Percentiles rank a stretch among this genome's conserved stretches.
Conservation (phyloP, 1,140 invertebrate genomes). For the Pogonomyrmex barbatus region DNA sequence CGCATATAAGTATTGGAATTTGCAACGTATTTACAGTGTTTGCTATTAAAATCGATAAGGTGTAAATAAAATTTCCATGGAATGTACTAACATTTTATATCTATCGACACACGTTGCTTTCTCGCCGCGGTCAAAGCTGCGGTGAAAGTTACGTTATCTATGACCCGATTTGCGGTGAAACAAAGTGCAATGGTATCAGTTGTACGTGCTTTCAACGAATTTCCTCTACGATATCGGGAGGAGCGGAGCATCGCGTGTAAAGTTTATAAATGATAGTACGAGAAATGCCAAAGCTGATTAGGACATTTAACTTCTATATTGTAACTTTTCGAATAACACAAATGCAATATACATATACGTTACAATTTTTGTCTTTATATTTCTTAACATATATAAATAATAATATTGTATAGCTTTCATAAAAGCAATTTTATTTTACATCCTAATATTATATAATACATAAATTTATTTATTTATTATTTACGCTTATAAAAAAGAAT, state of each 20-base stretch:
- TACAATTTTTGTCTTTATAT: not conserved
- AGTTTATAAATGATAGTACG: constrained; percentile 54
- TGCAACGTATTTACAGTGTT: not conserved
- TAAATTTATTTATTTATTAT: not conserved
- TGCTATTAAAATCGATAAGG: not conserved
- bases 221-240: constrained; percentile 38
- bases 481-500: not conserved
- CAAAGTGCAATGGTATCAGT: constrained; percentile 47
- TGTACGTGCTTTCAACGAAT: constrained; percentile 39
- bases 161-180: constrained; percentile 26
- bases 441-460: not conserved
- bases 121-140: constrained; percentile 9
- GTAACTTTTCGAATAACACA: constrained; percentile 9
- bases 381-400: not conserved
- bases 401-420: not conserved
- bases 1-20: constrained; percentile 1
- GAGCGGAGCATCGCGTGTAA: constrained; percentile 6
- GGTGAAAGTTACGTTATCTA: constrained; percentile 49
- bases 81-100: not conserved
- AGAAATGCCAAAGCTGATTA: constrained; percentile 31
- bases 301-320: not conserved
- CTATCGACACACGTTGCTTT: not conserved
- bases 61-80: constrained; percentile 10
- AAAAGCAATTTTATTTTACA: not conserved
- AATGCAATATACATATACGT: not conserved